These are phyloP conservation scores for Eudyptes chrysolophus DNA, from an alignment of 2,113 vertebrate genomes.

Conservation along the genomic window DNA sequence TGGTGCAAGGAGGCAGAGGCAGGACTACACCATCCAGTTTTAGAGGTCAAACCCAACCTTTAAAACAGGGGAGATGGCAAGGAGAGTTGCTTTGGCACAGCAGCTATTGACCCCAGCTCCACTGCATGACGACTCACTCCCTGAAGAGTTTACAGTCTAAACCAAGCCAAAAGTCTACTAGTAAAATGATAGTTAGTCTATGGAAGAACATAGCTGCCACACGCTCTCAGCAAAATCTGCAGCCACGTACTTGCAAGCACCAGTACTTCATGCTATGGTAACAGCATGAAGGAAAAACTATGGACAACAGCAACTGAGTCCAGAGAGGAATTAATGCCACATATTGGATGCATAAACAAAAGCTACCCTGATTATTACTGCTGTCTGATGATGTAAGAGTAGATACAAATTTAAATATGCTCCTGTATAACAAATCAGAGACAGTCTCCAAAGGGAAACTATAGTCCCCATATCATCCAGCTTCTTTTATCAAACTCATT, in stretches of 20 bases:
- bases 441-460: background rate
- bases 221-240: accelerated
- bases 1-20: background rate
- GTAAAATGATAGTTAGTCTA: background rate
- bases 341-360: background rate
- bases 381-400: background rate
- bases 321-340: background rate
- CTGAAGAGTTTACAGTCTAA: background rate
- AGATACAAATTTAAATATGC: background rate
- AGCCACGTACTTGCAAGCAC: background rate
- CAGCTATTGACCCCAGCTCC: background rate
- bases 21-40: background rate
- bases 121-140: background rate
- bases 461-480: background rate
- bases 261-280: no score
- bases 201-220: background rate
- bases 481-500: background rate
- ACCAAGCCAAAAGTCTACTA: background rate
- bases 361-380: background rate
- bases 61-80: background rate
- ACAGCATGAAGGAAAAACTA: background rate
- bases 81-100: background rate
- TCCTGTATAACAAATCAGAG: background rate
- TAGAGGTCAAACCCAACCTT: background rate
- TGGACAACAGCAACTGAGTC: background rate